These are phyloP conservation scores for Crocallis elinguaria DNA, from an alignment of 2,888 invertebrate species.

Conservation along the genomic window DNA sequence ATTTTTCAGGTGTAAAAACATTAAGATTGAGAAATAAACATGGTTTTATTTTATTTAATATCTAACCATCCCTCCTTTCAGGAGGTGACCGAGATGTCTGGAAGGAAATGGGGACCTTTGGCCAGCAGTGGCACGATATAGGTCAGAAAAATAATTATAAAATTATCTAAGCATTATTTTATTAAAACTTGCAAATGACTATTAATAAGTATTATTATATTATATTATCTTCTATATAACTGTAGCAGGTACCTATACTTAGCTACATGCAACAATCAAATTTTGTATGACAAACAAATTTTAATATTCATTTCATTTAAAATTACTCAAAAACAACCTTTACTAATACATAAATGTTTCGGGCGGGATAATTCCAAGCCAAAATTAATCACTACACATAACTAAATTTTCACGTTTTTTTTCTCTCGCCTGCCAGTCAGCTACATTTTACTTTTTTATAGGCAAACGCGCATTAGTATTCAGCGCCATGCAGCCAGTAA, in stretches of 20 bases:
- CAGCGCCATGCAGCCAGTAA: constrained; percentile 64
- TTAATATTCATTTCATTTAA: neutral
- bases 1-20: too few species aligned
- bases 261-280: too few species aligned
- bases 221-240: too few species aligned
- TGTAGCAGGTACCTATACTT: too few species aligned
- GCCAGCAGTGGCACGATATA: constrained; percentile 9
- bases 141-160: constrained; percentile 1
- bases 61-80: constrained; percentile 6
- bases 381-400: neutral
- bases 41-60: neutral
- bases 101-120: constrained; percentile 10
- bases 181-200: too few species aligned
- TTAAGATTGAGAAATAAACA: too few species aligned
- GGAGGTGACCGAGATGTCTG: constrained; percentile 12
- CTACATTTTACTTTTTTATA: constrained; percentile 30
- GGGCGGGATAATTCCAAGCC: neutral
- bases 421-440: constrained; percentile 11
- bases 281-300: too few species aligned
- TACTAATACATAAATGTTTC: too few species aligned
- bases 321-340: neutral
- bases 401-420: neutral
- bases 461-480: constrained; percentile 62
- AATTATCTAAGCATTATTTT: too few species aligned
- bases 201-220: too few species aligned